phyloP scores from a whole-genome alignment of 2,113 vertebrate genomes.

The Chlamydotis undulata region DNA sequence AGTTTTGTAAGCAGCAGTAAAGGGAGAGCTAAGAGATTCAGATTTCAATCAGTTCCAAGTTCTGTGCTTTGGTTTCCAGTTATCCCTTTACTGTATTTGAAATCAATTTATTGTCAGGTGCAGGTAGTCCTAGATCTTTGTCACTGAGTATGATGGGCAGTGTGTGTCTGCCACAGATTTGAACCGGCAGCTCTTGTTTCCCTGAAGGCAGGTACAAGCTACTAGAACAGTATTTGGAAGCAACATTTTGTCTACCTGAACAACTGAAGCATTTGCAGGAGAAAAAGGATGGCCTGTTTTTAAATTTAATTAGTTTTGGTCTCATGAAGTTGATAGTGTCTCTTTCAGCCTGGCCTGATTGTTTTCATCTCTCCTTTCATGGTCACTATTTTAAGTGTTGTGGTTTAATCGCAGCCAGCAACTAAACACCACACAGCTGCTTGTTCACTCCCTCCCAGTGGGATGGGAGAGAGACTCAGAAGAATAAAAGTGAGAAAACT shows the following conservation, averaged over 20 bases:
- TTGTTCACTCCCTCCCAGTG: too few relatives aligned
- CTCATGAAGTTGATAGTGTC: neutral
- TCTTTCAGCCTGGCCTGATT: neutral
- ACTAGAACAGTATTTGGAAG: neutral
- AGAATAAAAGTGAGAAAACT: too few relatives aligned
- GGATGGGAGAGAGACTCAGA: too few relatives aligned
- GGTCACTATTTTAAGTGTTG: neutral
- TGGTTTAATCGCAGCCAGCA: too few relatives aligned
- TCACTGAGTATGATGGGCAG: neutral
- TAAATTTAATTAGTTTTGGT: neutral
- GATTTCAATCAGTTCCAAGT: neutral
- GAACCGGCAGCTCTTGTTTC: neutral
- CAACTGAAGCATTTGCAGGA: neutral
- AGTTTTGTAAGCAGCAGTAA: neutral
- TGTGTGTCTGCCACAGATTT: neutral
- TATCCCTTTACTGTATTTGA: neutral
- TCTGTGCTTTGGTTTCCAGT: neutral
- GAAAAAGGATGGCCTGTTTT: neutral
- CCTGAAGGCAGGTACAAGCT: neutral
- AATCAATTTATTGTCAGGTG: neutral
- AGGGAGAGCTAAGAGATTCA: too few relatives aligned
- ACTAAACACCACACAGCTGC: too few relatives aligned
- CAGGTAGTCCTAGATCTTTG: neutral
- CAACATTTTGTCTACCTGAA: neutral
- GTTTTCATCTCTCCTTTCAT: neutral